Evolutionary conservation across 1,140 invertebrate species (phyloP).

Genomic region (Dendroctonus ponderosae): DNA sequence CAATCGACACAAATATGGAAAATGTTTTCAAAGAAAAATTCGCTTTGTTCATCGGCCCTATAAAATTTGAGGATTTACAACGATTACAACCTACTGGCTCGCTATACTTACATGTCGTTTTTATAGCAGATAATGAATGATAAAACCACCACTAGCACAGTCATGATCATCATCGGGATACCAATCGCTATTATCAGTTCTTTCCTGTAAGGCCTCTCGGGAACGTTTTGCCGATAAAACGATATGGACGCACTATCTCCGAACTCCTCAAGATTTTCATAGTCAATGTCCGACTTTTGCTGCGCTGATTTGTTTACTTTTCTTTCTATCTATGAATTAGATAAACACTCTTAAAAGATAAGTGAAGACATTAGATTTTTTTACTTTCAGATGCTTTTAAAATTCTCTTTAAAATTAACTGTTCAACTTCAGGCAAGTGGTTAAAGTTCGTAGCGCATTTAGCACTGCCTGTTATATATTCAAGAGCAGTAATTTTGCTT

Average conservation of each 20-base stretch:
- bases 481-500: too few species aligned
- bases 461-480: too few species aligned
- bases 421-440: too few species aligned
- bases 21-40: slow-evolving; percentile 48
- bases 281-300: too few species aligned
- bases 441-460: too few species aligned
- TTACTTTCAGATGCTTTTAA: too few species aligned
- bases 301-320: slow-evolving; percentile 34
- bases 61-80: slow-evolving; percentile 37
- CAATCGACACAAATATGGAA: slow-evolving; percentile 50
- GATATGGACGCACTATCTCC: slow-evolving; percentile 42
- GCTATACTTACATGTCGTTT: slow-evolving; percentile 71
- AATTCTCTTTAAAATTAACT: too few species aligned
- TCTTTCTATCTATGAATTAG: not conserved
- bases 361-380: too few species aligned
- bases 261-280: not conserved
- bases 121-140: slow-evolving; percentile 75
- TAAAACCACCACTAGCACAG: slow-evolving; percentile 64
- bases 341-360: too few species aligned
- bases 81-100: not conserved
- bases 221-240: slow-evolving; percentile 59
- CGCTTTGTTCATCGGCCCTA: slow-evolving; percentile 47
- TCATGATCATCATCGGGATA: slow-evolving; percentile 65
- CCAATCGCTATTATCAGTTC: slow-evolving; percentile 72
- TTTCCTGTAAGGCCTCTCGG: slow-evolving; percentile 66